A percentile compares a stretch with the other conserved stretches of the same genome.
Evolutionary conservation across 2,113 vertebrate genomes (phyloP).

Genomic region (Pseudolaguvia tuberculata): DNA sequence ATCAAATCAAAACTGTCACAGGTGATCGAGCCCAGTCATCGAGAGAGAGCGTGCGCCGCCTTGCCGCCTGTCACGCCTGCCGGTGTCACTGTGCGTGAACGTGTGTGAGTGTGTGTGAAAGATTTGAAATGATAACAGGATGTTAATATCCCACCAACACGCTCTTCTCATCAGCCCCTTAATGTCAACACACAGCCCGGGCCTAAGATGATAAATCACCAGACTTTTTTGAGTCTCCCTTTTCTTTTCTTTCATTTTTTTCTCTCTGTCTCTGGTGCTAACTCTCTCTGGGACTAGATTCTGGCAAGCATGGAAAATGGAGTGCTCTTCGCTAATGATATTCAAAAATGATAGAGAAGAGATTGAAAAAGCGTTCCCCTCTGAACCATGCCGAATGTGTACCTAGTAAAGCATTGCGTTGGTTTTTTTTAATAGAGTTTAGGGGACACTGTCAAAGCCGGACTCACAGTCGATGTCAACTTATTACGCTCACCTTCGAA

Average conservation of each 20-base stretch:
- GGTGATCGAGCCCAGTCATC: conserved; percentile 99
- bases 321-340: conserved; percentile 96
- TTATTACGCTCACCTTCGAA: conserved; percentile 38
- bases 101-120: conserved; percentile 25
- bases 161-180: conserved; percentile 53
- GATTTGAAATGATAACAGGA: conserved; percentile 75
- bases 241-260: conserved; percentile 56
- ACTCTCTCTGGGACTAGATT: conserved; percentile 77
- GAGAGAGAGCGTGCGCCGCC: conserved; percentile 66
- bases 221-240: conserved; percentile 67
- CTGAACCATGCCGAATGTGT: conserved; percentile 82
- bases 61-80: conserved; percentile 69
- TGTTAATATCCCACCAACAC: conserved; percentile 83
- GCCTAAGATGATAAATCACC: conserved; percentile 77
- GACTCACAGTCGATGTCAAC: conserved; percentile 51
- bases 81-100: conserved; percentile 19
- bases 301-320: conserved; percentile 93
- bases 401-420: conserved; percentile 63
- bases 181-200: conserved; percentile 47
- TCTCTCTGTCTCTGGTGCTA: conserved; percentile 34
- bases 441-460: conserved; percentile 50
- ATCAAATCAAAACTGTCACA: conserved; percentile 98
- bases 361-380: conserved; percentile 92
- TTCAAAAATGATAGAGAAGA: conserved; percentile 98
- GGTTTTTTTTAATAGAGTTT: conserved; percentile 52